Base-by-base conservation (phyloP, 2,797 vertebrate genomes). In the Sylvia borin region DNA sequence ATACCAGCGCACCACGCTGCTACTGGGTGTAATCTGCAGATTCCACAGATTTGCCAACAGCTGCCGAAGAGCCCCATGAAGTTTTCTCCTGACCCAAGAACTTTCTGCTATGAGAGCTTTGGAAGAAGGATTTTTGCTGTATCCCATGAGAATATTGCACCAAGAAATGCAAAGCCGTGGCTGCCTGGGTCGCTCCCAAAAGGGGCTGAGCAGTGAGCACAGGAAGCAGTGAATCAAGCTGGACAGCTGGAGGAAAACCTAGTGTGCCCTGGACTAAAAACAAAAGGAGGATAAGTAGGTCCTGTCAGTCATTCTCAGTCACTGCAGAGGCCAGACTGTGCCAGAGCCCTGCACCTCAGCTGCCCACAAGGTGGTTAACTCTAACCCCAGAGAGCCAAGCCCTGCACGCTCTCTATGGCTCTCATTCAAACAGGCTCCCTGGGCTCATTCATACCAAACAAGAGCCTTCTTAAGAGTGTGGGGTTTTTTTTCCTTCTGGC, bases 201-300 rank as follows among this genome's bases (percentile, higher is more conserved):
- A 32, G 27, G 64, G 62, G 62, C 4, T 19, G 19, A 58, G 74
- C 91, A 75, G 66, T 9, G 68, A 64, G 75, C 9, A 29, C 83
- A 96, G 96, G 95, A 97, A 97, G 90, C 65, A 68, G 84, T 95
- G 94, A 96, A 93, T 90, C 91, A 92, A 89, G 51, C 62, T 19
- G 58, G 94, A 92, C 88, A 95, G 91, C 79, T 79, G 43, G 32
- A 96, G 80, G 48, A 92, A 84, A 92, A 83, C 40, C 90, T 74
- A 92, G 87, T 26, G 3, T 60, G 70, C 86, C 81, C 57, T 45
- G 72, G 90, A 93, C 86, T 90, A 57, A 34, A 77, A 73, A 42
- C 70, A 88, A 66, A 51, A 40, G 34, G 79, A 73, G 29, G 53
- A 2, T 82, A 93, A 83, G 55, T 26, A 88, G 60, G 42, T 84